Percentiles rank a stretch among this genome's conserved stretches.
Evolutionary conservation across 1,140 invertebrate genomes (phyloP).

Genomic region (Hyles vespertilio): DNA sequence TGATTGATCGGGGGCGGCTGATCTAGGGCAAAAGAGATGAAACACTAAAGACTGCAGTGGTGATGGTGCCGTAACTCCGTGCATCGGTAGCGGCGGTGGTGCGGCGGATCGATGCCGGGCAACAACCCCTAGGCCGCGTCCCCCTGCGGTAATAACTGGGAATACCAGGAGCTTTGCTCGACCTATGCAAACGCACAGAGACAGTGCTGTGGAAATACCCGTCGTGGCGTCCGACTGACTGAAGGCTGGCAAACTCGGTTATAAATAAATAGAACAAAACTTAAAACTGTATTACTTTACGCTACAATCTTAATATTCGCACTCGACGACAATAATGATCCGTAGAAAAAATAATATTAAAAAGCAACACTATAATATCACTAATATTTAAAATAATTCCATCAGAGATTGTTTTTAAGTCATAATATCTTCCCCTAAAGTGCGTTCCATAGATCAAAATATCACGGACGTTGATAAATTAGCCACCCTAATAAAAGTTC

Average conservation of each 20-base stretch:
- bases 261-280: neutral
- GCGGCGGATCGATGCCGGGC: conserved; percentile 66
- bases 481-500: conserved; percentile 34
- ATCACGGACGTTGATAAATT: conserved; percentile 41
- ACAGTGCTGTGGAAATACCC: conserved; percentile 53
- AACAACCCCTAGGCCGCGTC: conserved; percentile 60
- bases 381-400: conserved; percentile 14
- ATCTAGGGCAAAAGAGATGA: conserved; percentile 12
- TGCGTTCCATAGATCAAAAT: conserved; percentile 37
- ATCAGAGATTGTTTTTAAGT: conserved; percentile 27
- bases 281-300: no score
- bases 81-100: conserved; percentile 53
- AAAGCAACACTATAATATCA: no score
- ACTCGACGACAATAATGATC: no score
- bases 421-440: conserved; percentile 19
- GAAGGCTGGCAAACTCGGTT: conserved; percentile 5
- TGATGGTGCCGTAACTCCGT: conserved; percentile 56
- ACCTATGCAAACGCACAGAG: conserved; percentile 36
- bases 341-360: no score
- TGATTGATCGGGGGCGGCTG: neutral
- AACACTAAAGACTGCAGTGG: conserved; percentile 38
- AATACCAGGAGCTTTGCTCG: conserved; percentile 59
- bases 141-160: conserved; percentile 66
- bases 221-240: conserved; percentile 42
- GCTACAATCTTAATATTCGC: no score